Percentiles rank a stretch among this genome's conserved stretches.
phyloP scores from a whole-genome alignment of 1,140 invertebrate genomes.

The Lordiphosa stackelbergi region DNA sequence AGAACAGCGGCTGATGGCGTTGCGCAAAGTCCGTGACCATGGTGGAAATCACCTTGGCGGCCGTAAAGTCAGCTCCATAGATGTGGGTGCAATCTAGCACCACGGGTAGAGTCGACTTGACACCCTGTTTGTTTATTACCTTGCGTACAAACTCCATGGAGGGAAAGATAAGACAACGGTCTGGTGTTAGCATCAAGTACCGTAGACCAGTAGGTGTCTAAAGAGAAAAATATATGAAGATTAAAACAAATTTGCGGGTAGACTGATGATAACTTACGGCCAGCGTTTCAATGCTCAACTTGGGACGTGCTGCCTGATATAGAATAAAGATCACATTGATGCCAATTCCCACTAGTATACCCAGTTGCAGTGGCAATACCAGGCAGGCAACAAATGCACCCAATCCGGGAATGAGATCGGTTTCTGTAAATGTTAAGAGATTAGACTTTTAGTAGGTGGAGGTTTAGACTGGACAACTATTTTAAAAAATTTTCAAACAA shows the following conservation, averaged over 20 bases:
- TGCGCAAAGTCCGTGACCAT: conserved; percentile 85
- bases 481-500: too few species aligned
- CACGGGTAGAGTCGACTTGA: conserved; percentile 83
- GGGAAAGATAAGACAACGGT: conserved; percentile 91
- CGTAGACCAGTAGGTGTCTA: conserved; percentile 83
- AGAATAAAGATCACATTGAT: conserved; percentile 92
- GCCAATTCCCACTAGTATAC: conserved; percentile 92
- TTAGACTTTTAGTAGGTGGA: too few species aligned
- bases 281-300: conserved; percentile 86
- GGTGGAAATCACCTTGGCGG: conserved; percentile 85
- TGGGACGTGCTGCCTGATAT: conserved; percentile 92
- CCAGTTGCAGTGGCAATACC: conserved; percentile 90
- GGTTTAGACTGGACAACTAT: too few species aligned
- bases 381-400: conserved; percentile 91
- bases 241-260: too few species aligned
- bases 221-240: conserved; percentile 55
- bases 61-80: conserved; percentile 89
- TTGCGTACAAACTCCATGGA: conserved; percentile 91
- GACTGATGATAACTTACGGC: conserved; percentile 64
- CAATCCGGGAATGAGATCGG: conserved; percentile 89
- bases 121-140: conserved; percentile 88
- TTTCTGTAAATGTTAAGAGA: conserved; percentile 80
- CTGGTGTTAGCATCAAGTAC: conserved; percentile 89
- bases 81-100: conserved; percentile 91
- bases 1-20: conserved; percentile 85